Base-by-base conservation (phyloP, 2,888 invertebrate species). In the Platypus cylindrus region DNA sequence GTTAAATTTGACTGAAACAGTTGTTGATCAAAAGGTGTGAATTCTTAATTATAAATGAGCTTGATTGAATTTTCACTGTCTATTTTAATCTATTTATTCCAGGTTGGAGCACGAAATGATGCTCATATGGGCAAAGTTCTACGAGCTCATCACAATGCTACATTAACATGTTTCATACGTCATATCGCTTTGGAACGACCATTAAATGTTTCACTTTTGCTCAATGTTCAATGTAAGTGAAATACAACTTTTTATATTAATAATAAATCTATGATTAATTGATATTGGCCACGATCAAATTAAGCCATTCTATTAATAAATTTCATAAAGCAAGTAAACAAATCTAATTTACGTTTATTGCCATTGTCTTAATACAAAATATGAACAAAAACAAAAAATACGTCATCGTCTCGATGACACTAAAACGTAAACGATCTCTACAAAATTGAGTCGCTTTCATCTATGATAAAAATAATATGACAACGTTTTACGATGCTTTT, bases 131-230 rank as follows among this genome's bases (percentile, higher is more conserved):
- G 79, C 59, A 70, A 77, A 40, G 84, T 86, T 28, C 75, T 83
- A 42, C 70, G 89, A 24, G 82, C 82, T 41, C 78, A 87, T 54
- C 89, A 90, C 66, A 86, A 87, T 62, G 85, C 85, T 26, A 78
- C 85, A 34, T 75, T 90, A 40, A 71, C 78, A 44, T 90, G 90
- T 57, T 73, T 76, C 45, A 84, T 86, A 45, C 69, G 75, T 43
- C 89, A 89, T 64, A 56, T 68, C 39, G 66, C 75, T 5, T 58
- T 75, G 45, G 57, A 67, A 13, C 59, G 62, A 22, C 67, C 73
- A 3, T 62, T 71, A 48, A 70, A 71, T 45, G 70, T 73, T 45
- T 67, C 71, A 37, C 67, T 71, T 23, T 63, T 71, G 24, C 66
- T 77, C 44, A 73, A 76, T 56, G 74, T 75, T 22, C 70, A 77